Conservation (phyloP, 2,113 vertebrate species). For the Alligator sinensis region DNA sequence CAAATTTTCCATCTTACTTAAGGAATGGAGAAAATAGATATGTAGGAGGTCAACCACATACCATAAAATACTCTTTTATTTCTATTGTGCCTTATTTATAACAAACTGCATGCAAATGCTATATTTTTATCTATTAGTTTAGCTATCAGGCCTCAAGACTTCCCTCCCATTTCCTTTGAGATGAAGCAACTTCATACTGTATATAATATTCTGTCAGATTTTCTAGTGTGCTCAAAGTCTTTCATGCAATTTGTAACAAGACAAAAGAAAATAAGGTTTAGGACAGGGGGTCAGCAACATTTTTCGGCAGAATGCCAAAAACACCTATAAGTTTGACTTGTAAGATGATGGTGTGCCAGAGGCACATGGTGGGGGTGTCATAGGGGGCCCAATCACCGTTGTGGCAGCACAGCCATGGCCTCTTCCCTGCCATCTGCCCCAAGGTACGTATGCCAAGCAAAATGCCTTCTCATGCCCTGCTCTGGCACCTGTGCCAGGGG, state of each 20-base stretch:
- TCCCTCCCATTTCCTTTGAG: conserved; percentile 38
- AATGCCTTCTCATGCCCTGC: too few species aligned
- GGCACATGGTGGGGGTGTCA: too few species aligned
- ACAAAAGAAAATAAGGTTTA: not conserved
- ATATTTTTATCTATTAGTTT: not conserved
- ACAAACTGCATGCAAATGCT: not conserved
- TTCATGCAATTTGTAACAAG: not conserved
- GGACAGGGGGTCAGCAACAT: not conserved
- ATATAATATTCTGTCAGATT: not conserved
- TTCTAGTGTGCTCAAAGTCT: not conserved
- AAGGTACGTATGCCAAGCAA: too few species aligned
- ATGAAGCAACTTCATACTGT: not conserved
- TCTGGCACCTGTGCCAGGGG: too few species aligned
- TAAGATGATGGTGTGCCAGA: too few species aligned
- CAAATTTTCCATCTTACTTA: not conserved
- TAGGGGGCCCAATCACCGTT: too few species aligned
- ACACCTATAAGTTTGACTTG: too few species aligned
- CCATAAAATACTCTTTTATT: not conserved
- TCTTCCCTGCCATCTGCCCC: too few species aligned
- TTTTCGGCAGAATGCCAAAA: not conserved
- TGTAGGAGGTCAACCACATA: not conserved
- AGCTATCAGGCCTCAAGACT: not conserved
- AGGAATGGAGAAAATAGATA: not conserved
- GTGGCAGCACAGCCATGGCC: too few species aligned
- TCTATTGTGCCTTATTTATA: not conserved